Base-by-base conservation (phyloP, 2,113 vertebrate species). In the Scytalopus superciliaris region DNA sequence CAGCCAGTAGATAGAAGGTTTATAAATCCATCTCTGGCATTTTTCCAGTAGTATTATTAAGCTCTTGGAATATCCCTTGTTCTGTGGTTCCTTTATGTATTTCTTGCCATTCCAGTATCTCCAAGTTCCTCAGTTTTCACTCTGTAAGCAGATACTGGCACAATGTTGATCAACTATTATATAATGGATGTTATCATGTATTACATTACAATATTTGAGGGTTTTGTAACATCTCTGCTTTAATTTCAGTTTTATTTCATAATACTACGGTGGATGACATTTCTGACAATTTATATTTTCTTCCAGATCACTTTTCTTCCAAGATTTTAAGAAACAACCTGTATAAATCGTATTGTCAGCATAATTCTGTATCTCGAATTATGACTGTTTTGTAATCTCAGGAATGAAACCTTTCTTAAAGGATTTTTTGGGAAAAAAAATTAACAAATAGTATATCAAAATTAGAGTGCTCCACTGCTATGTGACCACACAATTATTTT, bases 1-100 rank as follows among this genome's bases (percentile, higher is more conserved):
- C 69, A 89, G 82, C 49, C 56, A 83, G 68, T 81, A 94, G 85
- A 95, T 90, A 86, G 62, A 57, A 80, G 49, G 30, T 75, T 96
- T 96, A 80, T 93, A 95, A 96, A 97, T 84, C 81, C 79, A 90
- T 86, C 68, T 68, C 62, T 96, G 96, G 90, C 94, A 75, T 88
- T 86, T 92, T 94, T 96, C 92, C 96, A 95, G 66, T 22, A 47
- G 15, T 72, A 64, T 96, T 89, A 88, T 93, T 93, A 93, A 88
- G 68, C 63, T 88, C 56, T 86, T 84, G 72, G 88, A 96, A 91
- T 93, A 62, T 93, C 50, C 28, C 10, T n/a, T 93, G 86, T 90
- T 74, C 79, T 93, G 79, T 3, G 75, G 84, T 75, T 94, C 75
- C 42, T 93, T 94, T 92, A 78, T 84, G 35, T 75, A 56, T 74